Evolutionary conservation across 1,140 invertebrate genomes (phyloP).

Genomic region (Plodia interpunctella): DNA sequence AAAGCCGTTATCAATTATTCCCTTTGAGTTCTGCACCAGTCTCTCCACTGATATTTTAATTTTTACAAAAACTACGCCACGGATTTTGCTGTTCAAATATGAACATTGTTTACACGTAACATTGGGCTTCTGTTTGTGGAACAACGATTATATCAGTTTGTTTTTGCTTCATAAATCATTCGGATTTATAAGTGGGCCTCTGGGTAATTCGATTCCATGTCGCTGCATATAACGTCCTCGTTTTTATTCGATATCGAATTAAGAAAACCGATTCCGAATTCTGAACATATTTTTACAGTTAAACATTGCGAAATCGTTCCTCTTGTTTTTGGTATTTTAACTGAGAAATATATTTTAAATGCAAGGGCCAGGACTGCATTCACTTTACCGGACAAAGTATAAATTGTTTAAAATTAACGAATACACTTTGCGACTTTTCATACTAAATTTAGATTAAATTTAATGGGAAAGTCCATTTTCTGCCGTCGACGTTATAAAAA

Average conservation of each 20-base stretch:
- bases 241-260: neutral
- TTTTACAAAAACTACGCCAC: neutral
- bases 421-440: no score
- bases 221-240: neutral
- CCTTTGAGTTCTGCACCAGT: neutral
- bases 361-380: no score
- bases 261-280: no score
- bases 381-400: no score
- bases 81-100: neutral
- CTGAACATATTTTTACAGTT: no score
- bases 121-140: neutral
- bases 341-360: no score
- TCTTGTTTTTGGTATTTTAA: no score
- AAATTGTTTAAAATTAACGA: no score
- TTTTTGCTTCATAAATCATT: conserved; percentile 21
- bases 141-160: neutral
- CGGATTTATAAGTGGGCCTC: conserved; percentile 10
- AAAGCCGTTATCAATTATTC: conserved; percentile 12
- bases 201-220: conserved; percentile 3
- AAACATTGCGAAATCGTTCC: no score
- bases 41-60: neutral
- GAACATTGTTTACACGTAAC: neutral
- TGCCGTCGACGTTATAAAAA: no score
- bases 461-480: no score
- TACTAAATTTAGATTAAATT: no score